Evolutionary conservation across 2,113 vertebrate species (phyloP).

Genomic region (Gallinago undulata): DNA sequence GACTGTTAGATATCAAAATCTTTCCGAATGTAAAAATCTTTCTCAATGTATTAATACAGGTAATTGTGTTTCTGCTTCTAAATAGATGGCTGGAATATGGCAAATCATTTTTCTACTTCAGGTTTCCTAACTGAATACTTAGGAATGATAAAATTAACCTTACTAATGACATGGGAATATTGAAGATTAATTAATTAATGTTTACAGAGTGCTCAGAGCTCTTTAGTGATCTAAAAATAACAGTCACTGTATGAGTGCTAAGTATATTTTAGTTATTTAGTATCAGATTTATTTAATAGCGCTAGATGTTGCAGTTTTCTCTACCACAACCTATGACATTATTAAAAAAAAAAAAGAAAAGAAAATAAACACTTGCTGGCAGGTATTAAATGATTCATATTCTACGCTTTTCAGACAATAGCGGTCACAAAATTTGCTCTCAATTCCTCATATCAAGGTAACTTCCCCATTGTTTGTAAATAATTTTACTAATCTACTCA

Average conservation of each 20-base stretch:
- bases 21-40: neutral
- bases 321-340: neutral
- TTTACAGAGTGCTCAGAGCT: neutral
- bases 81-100: neutral
- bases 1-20: neutral
- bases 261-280: neutral
- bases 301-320: neutral
- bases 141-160: neutral
- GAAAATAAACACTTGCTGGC: neutral
- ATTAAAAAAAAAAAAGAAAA: neutral
- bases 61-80: neutral
- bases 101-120: neutral
- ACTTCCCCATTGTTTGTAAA: neutral
- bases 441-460: accelerated
- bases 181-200: slow-evolving; percentile 21
- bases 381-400: neutral
- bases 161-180: neutral
- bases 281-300: neutral
- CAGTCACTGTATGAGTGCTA: neutral
- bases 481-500: neutral
- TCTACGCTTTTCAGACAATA: neutral
- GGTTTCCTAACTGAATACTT: neutral
- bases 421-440: neutral
- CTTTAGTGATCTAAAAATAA: slow-evolving; percentile 7
- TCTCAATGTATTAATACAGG: neutral